Base-by-base conservation (phyloP, 2,888 invertebrate genomes). In the Caradrina kadenii region DNA sequence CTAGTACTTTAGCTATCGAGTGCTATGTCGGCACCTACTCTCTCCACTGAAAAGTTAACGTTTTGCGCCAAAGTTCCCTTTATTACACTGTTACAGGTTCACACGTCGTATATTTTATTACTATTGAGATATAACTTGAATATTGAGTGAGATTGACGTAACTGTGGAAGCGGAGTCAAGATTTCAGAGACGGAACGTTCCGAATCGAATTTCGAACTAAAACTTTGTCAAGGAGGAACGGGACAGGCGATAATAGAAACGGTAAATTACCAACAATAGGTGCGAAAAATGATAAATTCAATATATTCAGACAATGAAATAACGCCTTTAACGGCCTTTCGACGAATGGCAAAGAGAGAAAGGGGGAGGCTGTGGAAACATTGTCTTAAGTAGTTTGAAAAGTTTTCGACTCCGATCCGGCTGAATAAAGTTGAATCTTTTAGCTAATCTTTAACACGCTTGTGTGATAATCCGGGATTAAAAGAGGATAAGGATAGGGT, bases 1-100 rank as follows among this genome's bases (percentile, higher is more conserved):
- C 82, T 82, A 85, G 82, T 82, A 84, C 80, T 66, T 55, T 52
- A 67, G 63, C 64, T 73, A 77, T 81, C 80, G 82, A 83, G 80
- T 83, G 82, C 73, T 76, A 80, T 82, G 82, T 82, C 76, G 81
- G 80, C 80, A 82, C 79, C 80, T 85, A 76, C 76, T 79, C 79
- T 73, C 71, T 71, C 70, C 68, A 70, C 76, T 81, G 73, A 79
- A 82, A 84, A 84, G 83, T 83, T 84, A 81, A 78, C 71, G 61
- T 70, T 78, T 75, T 70, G 56, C 70, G 75, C 79, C 70, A 79
- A 79, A 78, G 75, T 77, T 77, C 63, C 65, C 79, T 69, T 80
- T 79, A 79, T 73, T 76, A 69, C 55, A 70, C 56, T 64, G 69
- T 73, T 73, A 80, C 56, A 77, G 42, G 61, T 75, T 82, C 80